phyloP scores from a whole-genome alignment of 2,113 vertebrate species.

The Polypterus senegalus region DNA sequence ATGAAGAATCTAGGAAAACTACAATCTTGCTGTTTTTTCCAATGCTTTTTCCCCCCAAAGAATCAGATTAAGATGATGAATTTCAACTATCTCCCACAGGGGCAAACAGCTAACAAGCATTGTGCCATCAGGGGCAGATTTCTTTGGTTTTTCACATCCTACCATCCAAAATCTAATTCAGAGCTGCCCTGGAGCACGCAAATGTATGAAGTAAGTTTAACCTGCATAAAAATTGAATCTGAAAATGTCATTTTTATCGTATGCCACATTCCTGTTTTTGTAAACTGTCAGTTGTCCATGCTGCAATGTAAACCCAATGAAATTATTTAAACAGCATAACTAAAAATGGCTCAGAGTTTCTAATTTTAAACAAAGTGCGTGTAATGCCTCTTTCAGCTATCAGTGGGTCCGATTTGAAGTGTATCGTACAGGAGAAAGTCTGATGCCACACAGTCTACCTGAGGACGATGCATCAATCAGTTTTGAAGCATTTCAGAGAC shows the following conservation, averaged over 20 bases:
- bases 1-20: no score
- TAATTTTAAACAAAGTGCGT: neutral
- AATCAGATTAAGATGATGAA: no score
- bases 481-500: constrained; percentile 67
- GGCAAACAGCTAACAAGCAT: constrained; percentile 43
- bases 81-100: constrained; percentile 28
- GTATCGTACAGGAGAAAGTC: constrained; percentile 56
- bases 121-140: constrained; percentile 65
- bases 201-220: constrained; percentile 59
- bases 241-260: no score
- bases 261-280: no score
- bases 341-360: neutral
- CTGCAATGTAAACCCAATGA: neutral
- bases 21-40: no score
- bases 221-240: neutral
- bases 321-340: no score
- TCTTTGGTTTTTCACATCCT: constrained; percentile 79
- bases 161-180: constrained; percentile 80
- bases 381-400: constrained; percentile 45
- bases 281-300: neutral
- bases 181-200: constrained; percentile 74
- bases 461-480: constrained; percentile 57
- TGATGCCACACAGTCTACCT: constrained; percentile 41
- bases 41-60: no score
- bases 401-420: constrained; percentile 76